Percentiles rank a stretch among this genome's conserved stretches.
Conservation (phyloP, 2,797 vertebrate genomes). For the Orientallactaga sibirica region DNA sequence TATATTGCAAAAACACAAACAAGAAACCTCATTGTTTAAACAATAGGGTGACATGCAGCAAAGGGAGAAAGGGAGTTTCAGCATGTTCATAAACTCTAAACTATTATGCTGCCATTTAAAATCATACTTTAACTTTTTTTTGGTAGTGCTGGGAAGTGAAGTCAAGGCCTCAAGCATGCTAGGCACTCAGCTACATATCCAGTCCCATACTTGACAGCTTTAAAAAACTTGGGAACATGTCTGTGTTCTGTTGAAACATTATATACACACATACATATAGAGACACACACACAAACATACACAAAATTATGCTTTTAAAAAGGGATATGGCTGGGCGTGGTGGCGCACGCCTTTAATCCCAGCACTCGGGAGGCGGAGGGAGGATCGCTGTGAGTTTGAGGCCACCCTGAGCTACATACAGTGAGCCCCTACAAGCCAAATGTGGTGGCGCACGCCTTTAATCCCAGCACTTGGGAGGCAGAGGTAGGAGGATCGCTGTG, state of each 20-base stretch:
- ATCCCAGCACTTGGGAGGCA: too few relatives aligned
- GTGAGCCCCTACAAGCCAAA: too few relatives aligned
- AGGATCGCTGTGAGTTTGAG: too few relatives aligned
- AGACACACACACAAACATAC: neutral
- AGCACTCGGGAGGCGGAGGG: too few relatives aligned
- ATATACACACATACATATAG: neutral
- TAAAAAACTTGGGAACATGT: constrained; percentile 21
- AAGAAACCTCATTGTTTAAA: constrained; percentile 56
- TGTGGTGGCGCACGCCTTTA: too few relatives aligned
- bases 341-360: too few relatives aligned
- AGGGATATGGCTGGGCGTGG: too few relatives aligned
- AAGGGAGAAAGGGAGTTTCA: neutral
- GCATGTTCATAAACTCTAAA: neutral
- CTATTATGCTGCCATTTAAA: neutral
- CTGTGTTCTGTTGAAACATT: neutral
- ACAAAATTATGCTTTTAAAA: neutral
- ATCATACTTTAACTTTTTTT: neutral
- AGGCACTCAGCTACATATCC: neutral
- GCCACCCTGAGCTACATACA: too few relatives aligned
- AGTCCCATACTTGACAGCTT: neutral
- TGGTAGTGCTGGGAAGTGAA: neutral
- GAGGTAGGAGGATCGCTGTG: too few relatives aligned
- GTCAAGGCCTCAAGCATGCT: neutral
- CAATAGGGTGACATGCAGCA: neutral
- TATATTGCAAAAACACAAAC: neutral